Conservation (phyloP, 2,888 invertebrate genomes). For the Sceliomorpha sp. region DNA sequence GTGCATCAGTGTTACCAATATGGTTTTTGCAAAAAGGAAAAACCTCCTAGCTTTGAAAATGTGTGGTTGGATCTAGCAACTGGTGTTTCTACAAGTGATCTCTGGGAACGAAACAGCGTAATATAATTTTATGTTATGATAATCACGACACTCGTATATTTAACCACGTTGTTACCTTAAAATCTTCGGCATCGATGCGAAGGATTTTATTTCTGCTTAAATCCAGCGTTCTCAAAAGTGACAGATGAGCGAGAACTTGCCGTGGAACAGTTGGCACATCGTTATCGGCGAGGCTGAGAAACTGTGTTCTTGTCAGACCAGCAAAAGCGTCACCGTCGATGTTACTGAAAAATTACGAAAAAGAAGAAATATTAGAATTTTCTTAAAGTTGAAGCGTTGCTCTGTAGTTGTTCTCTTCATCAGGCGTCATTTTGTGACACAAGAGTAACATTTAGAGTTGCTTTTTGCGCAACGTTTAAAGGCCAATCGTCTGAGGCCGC, state of each 20-base stretch:
- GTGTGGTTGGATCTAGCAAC: no score
- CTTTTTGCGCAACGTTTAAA: slow-evolving; percentile 29
- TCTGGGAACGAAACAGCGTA: no score
- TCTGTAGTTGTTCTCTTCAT: not conserved
- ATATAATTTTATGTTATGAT: no score
- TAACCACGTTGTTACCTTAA: no score
- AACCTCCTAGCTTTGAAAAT: no score
- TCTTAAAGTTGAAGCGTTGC: not conserved
- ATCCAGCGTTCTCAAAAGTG: slow-evolving; percentile 89
- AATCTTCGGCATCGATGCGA: slow-evolving; percentile 87
- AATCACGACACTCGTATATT: no score
- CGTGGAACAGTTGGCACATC: slow-evolving; percentile 88
- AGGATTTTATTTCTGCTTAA: slow-evolving; percentile 90
- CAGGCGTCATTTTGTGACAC: not conserved
- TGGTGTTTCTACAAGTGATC: no score
- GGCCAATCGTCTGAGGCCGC: slow-evolving; percentile 42
- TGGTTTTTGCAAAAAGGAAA: no score
- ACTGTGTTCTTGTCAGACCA: slow-evolving; percentile 87
- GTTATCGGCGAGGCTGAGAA: slow-evolving; percentile 91
- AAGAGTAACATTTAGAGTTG: not conserved
- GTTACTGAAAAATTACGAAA: slow-evolving; percentile 83
- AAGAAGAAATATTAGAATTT: slow-evolving; percentile 48
- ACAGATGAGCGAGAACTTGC: slow-evolving; percentile 87
- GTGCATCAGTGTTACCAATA: no score
- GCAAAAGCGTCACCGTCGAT: slow-evolving; percentile 88